A percentile compares a stretch with the other conserved stretches of the same genome.
These are phyloP conservation scores for Trichogramma evanescens DNA, from an alignment of 2,888 invertebrate genomes.

Conservation along the genomic window DNA sequence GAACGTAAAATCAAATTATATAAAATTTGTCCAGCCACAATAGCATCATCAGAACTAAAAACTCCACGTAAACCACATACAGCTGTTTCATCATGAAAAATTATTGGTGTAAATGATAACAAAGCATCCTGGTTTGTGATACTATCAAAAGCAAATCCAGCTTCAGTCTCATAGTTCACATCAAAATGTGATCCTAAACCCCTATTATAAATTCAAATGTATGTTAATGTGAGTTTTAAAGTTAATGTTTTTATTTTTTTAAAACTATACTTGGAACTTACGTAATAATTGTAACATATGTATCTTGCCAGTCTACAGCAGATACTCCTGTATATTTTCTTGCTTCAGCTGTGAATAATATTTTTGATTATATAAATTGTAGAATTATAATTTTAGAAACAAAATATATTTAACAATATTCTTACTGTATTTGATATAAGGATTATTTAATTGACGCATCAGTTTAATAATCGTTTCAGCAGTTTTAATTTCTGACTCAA, in stretches of 20 bases:
- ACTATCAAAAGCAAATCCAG: conserved; percentile 53
- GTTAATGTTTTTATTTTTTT: background rate
- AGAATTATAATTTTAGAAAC: conserved; percentile 8
- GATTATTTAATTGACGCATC: conserved; percentile 9
- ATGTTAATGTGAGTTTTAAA: conserved; percentile 1
- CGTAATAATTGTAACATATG: conserved; percentile 64
- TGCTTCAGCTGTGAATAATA: conserved; percentile 37
- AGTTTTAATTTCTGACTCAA: conserved; percentile 31
- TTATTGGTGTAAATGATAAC: conserved; percentile 32
- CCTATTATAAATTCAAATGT: conserved; percentile 36
- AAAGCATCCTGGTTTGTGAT: conserved; percentile 30
- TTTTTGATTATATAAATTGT: background rate
- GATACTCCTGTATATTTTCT: conserved; percentile 57
- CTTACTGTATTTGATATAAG: conserved; percentile 16
- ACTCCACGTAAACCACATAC: conserved; percentile 52
- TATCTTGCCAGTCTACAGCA: conserved; percentile 59
- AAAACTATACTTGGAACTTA: conserved; percentile 42
- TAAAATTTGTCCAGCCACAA: conserved; percentile 50
- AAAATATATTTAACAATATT: conserved; percentile 18
- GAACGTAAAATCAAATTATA: conserved; percentile 47
- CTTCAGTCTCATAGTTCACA: conserved; percentile 47
- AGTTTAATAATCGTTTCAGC: conserved; percentile 28
- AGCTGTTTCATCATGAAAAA: conserved; percentile 33
- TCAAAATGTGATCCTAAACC: conserved; percentile 54
- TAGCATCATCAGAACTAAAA: conserved; percentile 51